These are phyloP conservation scores for Temnothorax longispinosus DNA, from an alignment of 1,140 invertebrate genomes.

Conservation along the genomic window DNA sequence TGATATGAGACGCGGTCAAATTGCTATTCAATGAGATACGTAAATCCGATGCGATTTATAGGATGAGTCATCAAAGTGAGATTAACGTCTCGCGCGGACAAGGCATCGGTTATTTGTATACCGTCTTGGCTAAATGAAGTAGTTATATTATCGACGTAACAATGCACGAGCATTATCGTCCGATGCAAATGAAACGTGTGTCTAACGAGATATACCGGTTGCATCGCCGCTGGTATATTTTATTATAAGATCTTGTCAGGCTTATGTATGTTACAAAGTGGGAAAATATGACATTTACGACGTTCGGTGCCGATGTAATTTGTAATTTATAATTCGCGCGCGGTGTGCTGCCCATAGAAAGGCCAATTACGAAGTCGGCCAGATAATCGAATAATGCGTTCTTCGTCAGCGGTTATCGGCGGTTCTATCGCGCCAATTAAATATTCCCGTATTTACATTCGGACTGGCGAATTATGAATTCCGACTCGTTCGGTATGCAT, in stretches of 20 bases:
- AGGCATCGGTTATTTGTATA: conserved; percentile 67
- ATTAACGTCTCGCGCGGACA: conserved; percentile 49
- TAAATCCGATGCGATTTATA: conserved; percentile 41
- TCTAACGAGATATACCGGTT: conserved; percentile 58
- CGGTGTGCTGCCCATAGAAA: conserved; percentile 17
- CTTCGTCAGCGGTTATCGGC: conserved; percentile 28
- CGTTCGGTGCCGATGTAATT: conserved; percentile 57
- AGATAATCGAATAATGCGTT: conserved; percentile 52
- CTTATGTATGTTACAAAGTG: conserved; percentile 48
- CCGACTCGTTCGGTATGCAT: conserved; percentile 38
- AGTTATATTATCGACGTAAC: conserved; percentile 63
- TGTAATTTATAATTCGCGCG: conserved; percentile 68
- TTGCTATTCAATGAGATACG: conserved; percentile 26
- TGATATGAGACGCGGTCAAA: conserved; percentile 2
- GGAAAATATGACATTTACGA: conserved; percentile 64
- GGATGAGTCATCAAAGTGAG: conserved; percentile 59
- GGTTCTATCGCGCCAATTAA: conserved; percentile 57
- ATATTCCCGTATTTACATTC: conserved; percentile 58
- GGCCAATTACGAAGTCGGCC: conserved; percentile 66
- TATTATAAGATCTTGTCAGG: conserved; percentile 33
- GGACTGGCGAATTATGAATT: conserved; percentile 52
- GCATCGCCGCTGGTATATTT: conserved; percentile 20
- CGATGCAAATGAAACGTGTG: conserved; percentile 3
- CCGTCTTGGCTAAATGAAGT: conserved; percentile 60
- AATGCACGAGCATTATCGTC: conserved; percentile 63